A percentile compares a stretch with the other conserved stretches of the same genome.
These are phyloP conservation scores for Hirudinaria manillensis DNA, from an alignment of 2,888 invertebrate species.

Conservation along the genomic window DNA sequence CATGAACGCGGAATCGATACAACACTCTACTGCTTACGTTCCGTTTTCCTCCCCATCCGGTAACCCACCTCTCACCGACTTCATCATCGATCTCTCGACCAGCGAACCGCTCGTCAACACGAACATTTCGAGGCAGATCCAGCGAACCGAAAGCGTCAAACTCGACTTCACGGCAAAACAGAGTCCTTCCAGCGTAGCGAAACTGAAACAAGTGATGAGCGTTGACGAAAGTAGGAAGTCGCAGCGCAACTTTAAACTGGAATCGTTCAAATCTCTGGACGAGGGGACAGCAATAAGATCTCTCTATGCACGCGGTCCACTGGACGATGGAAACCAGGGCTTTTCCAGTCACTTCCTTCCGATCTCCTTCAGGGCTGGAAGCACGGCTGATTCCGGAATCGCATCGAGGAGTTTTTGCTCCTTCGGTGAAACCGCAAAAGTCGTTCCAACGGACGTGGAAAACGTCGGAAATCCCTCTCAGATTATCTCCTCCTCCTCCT, in stretches of 20 bases:
- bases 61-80: not conserved
- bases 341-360: not conserved
- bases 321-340: not conserved
- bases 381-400: not conserved
- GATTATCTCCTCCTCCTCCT: not conserved
- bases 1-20: not conserved
- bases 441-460: not conserved
- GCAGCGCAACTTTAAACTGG: not conserved
- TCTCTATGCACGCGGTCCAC: not conserved
- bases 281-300: not conserved
- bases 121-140: no score
- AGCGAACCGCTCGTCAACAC: slow-evolving; percentile 1
- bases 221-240: not conserved
- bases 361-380: not conserved
- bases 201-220: slow-evolving; percentile 8
- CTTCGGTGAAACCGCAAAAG: not conserved
- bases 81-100: slow-evolving; percentile 18
- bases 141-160: no score
- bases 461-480: not conserved
- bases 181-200: not conserved
- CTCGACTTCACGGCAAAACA: no score
- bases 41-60: not conserved
- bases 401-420: not conserved
- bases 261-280: not conserved
- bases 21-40: not conserved